Percentiles rank a stretch among this genome's conserved stretches.
Evolutionary conservation across 2,113 vertebrate genomes (phyloP).

Genomic region (Monopterus albus): DNA sequence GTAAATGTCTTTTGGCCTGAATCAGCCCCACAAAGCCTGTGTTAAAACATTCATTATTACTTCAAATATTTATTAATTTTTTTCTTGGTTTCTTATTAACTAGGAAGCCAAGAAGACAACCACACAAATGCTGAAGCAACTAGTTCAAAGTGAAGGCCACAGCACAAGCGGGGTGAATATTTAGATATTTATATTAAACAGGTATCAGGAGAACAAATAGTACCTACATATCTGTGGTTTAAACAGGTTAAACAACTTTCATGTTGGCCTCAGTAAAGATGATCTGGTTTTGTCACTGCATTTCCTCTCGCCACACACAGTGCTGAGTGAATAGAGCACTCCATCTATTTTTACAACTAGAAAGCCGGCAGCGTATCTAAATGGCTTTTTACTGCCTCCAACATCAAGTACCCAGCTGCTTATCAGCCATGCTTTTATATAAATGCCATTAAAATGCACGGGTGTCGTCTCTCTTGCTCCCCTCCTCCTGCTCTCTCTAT

Average conservation of each 20-base stretch:
- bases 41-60: too few species aligned
- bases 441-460: conserved; percentile 74
- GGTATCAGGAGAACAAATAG: neutral
- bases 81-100: too few species aligned
- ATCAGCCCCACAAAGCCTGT: too few species aligned
- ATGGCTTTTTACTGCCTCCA: conserved; percentile 57
- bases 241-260: conserved; percentile 7
- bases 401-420: conserved; percentile 73
- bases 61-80: too few species aligned
- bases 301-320: conserved; percentile 2
- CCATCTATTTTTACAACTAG: conserved; percentile 49
- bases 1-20: too few species aligned
- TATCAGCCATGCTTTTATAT: conserved; percentile 69
- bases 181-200: conserved; percentile 40
- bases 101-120: too few species aligned
- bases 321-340: conserved; percentile 30
- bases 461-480: conserved; percentile 31
- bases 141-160: conserved; percentile 18
- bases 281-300: conserved; percentile 11
- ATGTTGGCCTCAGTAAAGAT: conserved; percentile 11
- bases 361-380: conserved; percentile 52
- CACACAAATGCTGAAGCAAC: neutral
- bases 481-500: conserved; percentile 10
- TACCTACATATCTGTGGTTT: conserved; percentile 8
- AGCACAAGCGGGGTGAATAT: conserved; percentile 27